Evolutionary conservation across 2,113 vertebrate species (phyloP).

Genomic region (Scomber colias): DNA sequence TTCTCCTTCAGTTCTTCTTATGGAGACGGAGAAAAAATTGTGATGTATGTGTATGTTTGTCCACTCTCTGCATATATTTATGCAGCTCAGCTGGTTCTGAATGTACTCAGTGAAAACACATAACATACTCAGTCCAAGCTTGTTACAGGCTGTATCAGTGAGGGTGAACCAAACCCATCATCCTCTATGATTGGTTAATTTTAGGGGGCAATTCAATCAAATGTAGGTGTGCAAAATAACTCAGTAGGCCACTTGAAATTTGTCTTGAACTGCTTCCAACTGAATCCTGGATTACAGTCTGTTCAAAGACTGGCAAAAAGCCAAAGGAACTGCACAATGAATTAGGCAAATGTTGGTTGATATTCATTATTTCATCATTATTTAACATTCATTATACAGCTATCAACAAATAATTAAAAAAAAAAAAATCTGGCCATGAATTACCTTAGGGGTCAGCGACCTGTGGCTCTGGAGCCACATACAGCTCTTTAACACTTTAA

Average conservation of each 20-base stretch:
- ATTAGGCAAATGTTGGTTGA: background rate
- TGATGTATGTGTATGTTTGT: background rate
- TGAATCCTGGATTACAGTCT: background rate
- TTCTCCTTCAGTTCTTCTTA: background rate
- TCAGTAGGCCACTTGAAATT: conserved; percentile 19
- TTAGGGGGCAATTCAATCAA: background rate
- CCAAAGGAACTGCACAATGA: background rate
- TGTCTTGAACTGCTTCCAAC: conserved; percentile 22
- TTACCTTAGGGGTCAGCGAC: too few species aligned
- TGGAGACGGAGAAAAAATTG: background rate
- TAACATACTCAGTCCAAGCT: background rate
- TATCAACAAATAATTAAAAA: too few species aligned
- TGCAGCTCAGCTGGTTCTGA: background rate
- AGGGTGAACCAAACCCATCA: background rate
- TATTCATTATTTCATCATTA: background rate
- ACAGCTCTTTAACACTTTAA: too few species aligned
- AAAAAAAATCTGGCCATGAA: too few species aligned
- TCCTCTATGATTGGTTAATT: background rate
- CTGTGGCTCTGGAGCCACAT: too few species aligned
- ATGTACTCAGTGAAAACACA: background rate
- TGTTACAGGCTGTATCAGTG: background rate
- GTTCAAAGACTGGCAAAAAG: conserved; percentile 29
- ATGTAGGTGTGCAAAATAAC: background rate
- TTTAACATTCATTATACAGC: background rate
- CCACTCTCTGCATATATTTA: background rate